phyloP scores from a whole-genome alignment of 2,888 invertebrate species.

The Tetranychus truncatus region DNA sequence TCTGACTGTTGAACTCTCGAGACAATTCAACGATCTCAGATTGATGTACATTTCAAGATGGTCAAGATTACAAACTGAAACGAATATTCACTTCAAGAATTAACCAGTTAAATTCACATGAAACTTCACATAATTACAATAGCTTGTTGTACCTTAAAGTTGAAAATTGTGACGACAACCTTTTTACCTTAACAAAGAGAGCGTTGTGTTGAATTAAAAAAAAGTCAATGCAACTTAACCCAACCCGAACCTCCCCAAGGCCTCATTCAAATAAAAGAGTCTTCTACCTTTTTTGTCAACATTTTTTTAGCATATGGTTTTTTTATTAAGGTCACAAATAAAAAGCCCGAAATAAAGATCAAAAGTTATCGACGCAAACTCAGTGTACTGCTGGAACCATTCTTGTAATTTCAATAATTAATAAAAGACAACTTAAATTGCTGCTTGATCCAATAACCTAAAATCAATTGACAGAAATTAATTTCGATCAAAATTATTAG shows the following conservation, averaged over 20 bases:
- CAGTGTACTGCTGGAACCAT: no score
- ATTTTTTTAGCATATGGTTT: slow-evolving; percentile 9
- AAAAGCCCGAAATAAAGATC: not conserved
- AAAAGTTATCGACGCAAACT: not conserved
- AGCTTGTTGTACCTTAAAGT: not conserved
- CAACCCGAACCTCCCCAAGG: not conserved
- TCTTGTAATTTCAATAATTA: no score
- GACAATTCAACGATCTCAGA: not conserved
- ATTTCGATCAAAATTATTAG: no score
- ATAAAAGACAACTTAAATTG: no score
- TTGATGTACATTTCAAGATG: not conserved
- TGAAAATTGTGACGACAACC: not conserved
- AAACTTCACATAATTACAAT: not conserved
- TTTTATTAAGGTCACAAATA: not conserved
- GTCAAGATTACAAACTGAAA: not conserved
- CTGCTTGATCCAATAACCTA: no score
- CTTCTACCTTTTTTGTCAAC: not conserved
- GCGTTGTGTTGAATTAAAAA: not conserved
- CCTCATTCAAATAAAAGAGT: not conserved
- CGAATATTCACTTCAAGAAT: not conserved
- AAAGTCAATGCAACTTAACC: not conserved
- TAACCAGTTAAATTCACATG: not conserved
- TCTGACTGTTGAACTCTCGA: not conserved
- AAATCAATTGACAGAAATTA: no score
- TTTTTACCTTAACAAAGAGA: not conserved